phyloP scores from a whole-genome alignment of 64 coral and sea anemone species.

The Catalaphyllia jardinei region DNA sequence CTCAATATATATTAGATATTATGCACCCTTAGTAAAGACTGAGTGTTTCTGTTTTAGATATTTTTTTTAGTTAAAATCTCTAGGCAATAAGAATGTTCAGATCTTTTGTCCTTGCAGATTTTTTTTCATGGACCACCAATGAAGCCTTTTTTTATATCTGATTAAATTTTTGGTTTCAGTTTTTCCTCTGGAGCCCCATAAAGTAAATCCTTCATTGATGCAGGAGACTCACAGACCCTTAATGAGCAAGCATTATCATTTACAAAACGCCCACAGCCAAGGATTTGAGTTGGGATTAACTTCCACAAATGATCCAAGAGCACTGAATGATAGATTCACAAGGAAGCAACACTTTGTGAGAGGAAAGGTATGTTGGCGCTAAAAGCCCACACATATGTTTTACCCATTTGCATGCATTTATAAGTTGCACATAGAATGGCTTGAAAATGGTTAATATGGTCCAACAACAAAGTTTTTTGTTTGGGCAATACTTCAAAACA shows the following conservation, averaged over 20 bases:
- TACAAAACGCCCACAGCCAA: conserved; percentile 41
- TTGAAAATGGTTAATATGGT: no score
- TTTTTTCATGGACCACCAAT: no score
- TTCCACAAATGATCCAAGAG: conserved; percentile 18
- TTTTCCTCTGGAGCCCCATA: conserved; percentile 28
- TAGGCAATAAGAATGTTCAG: no score
- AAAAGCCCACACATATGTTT: no score
- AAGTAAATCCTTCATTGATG: not conserved
- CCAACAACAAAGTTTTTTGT: no score
- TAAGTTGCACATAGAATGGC: no score
- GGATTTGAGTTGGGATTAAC: conserved; percentile 34
- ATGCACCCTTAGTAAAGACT: not conserved
- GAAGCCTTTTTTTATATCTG: no score
- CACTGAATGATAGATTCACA: conserved; percentile 5
- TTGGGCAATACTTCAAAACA: no score
- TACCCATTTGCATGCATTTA: no score
- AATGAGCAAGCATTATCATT: conserved; percentile 42
- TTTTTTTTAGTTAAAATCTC: no score
- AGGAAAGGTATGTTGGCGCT: conserved; percentile 31
- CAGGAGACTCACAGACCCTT: conserved; percentile 27
- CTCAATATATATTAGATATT: not conserved
- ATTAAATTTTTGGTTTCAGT: conserved; percentile 23
- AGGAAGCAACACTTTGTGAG: conserved; percentile 53
- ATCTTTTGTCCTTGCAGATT: no score
- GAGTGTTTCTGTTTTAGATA: no score